These are phyloP conservation scores for Aldabrachelys gigantea DNA, from an alignment of 2,113 vertebrate species.

Conservation along the genomic window DNA sequence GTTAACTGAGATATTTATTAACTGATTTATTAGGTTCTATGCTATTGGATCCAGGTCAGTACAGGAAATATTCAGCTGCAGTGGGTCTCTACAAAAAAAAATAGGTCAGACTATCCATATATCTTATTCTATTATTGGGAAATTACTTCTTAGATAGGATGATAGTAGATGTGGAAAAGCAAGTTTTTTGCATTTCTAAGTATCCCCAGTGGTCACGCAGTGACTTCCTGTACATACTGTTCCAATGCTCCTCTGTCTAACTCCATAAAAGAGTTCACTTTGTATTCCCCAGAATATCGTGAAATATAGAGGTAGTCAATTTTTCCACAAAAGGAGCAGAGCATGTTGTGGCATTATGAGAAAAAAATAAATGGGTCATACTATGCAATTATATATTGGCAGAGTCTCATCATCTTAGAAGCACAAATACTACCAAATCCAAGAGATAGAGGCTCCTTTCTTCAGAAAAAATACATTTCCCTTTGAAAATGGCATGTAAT, in stretches of 20 bases:
- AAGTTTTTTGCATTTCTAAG: slow-evolving; percentile 25
- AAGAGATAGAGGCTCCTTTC: not conserved
- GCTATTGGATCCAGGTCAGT: slow-evolving; percentile 67
- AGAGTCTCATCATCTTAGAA: not conserved
- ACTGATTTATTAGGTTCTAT: slow-evolving; percentile 67
- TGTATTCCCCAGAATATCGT: slow-evolving; percentile 18
- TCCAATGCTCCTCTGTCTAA: slow-evolving; percentile 39
- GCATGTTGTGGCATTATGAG: not conserved
- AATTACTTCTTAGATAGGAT: slow-evolving; percentile 64
- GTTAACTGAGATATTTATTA: slow-evolving; percentile 68
- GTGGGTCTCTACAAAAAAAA: slow-evolving; percentile 47
- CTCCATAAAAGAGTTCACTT: slow-evolving; percentile 4
- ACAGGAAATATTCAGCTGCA: slow-evolving; percentile 68
- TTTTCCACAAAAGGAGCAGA: slow-evolving; percentile 30
- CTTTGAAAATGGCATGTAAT: not conserved
- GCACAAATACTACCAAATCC: not conserved
- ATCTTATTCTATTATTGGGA: slow-evolving; percentile 58
- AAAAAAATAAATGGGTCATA: not conserved
- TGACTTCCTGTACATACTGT: slow-evolving; percentile 53
- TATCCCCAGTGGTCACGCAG: slow-evolving; percentile 8
- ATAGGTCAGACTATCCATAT: slow-evolving; percentile 56
- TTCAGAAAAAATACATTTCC: not conserved
- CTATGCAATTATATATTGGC: not conserved
- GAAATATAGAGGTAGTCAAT: not conserved
- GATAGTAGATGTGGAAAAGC: slow-evolving; percentile 7